Evolutionary conservation across 1,140 invertebrate species (phyloP), one percentile per base, ranked within the genome.

Genomic region (Teleopsis dalmanni): DNA sequence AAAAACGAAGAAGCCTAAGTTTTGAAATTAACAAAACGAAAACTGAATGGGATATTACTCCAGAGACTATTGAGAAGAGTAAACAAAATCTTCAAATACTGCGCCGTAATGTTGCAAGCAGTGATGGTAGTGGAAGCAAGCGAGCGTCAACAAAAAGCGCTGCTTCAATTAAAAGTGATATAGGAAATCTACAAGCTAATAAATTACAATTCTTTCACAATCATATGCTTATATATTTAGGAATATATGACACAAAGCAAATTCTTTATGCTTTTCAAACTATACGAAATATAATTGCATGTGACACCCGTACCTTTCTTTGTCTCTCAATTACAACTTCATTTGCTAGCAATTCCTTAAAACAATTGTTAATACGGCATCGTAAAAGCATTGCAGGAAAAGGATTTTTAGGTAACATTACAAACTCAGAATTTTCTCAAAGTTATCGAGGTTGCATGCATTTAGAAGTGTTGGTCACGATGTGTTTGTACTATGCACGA

Each of bases 191-290:
- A 9, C 21, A 23, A 9, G 35, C 37, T 0, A 44, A 51, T 29
- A 45, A 51, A 13, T 27, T 51, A 11, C 85, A 89, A 62, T 82
- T 84, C 19, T 79, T 90, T 35, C 88, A 92, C 64, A 86, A 87
- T 21, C 88, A 92, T 63, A 78, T 92, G 62, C 75, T 91, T 16
- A 73, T 93, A 0, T 93, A 93, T 57, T 80, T 81, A 51, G 84
- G 86, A 52, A 80, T 87, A 14, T 90, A 88, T 57, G 90, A 93
- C 65, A 85, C 83, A 0, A 76, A 80, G 27, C 76, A 84, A 55
- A 83, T 84, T 7, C 72, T 90, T 1, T 91, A 92, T 61, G 84
- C 86, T n/a, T 69, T 92, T 14, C 77, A 81, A 38, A 85, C 84
- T 0, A 63, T 92, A 1, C 79, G 83, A 38, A 84, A 85, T 52